Evolutionary conservation across 2,113 vertebrate species (phyloP).

Genomic region (Rhinopithecus roxellana): DNA sequence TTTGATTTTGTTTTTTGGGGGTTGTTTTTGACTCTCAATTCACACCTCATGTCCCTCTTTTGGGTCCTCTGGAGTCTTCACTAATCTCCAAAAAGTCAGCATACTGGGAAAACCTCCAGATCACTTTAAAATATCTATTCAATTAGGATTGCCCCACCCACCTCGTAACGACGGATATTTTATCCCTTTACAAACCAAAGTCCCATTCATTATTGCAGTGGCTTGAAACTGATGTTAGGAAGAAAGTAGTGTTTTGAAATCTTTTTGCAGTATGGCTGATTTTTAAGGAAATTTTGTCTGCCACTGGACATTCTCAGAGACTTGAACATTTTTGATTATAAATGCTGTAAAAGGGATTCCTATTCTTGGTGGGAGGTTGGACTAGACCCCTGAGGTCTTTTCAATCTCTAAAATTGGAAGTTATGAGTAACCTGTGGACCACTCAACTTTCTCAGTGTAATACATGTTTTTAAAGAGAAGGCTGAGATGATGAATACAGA

Average conservation of each 20-base stretch:
- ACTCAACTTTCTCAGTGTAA: slow-evolving; percentile 47
- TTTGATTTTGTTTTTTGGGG: not conserved
- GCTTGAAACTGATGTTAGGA: not conserved
- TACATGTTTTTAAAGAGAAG: slow-evolving; percentile 54
- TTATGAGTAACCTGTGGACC: slow-evolving; percentile 38
- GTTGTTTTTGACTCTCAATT: not conserved
- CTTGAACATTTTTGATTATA: not conserved
- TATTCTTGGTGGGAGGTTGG: not conserved
- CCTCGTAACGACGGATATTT: not conserved
- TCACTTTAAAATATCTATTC: not conserved
- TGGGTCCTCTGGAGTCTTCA: not conserved
- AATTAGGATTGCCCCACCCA: not conserved
- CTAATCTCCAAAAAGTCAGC: not conserved
- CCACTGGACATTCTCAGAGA: slow-evolving; percentile 24
- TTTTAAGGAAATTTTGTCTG: slow-evolving; percentile 18
- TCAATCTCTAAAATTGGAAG: slow-evolving; percentile 55
- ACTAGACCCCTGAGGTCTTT: slow-evolving; percentile 27
- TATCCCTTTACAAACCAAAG: not conserved
- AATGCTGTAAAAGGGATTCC: slow-evolving; percentile 12
- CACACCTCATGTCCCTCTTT: not conserved
- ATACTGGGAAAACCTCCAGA: not conserved
- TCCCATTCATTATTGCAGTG: not conserved
- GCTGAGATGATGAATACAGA: slow-evolving; percentile 41
- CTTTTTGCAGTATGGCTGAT: not conserved
- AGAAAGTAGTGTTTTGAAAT: not conserved